Evolutionary conservation across 2,888 invertebrate species (phyloP), one percentile per base, ranked within the genome.

Genomic region (Lithophane socia): DNA sequence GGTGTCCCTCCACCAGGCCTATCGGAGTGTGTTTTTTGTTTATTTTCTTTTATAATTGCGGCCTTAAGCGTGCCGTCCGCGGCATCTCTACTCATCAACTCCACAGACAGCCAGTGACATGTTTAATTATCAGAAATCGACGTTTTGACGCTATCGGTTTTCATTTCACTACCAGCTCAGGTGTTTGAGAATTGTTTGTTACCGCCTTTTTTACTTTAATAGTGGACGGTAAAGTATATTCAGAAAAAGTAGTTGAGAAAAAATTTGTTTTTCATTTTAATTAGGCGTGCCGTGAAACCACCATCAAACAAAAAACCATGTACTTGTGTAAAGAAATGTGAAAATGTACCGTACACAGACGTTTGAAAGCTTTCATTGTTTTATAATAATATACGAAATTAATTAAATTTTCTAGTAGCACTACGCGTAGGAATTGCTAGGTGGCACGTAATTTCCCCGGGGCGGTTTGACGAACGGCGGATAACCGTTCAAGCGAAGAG

Each of bases 381-480:
- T 91, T 88, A 90, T 81, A 82, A 87, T 83, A 87, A 86, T 88
- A 88, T 88, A 89, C 89, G 85, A 92, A 93, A 92, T 92, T 93
- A 94, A 94, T 94, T 93, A 93, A 90, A 92, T 93, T 93, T 93
- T 92, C 91, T 91, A 92, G 90, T 87, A 90, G 83, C 77, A 79
- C 79, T 78, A 76, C 80, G 71, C 79, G 89, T 89, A 91, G 91
- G 88, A 92, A 93, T 91, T 91, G 92, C 91, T 91, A 90, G 92
- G 91, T 91, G 92, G 91, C 91, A 90, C 90, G 91, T 94, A 92
- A 94, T 95, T 95, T 95, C 94, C 94, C 94, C 85, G 84, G 94
- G 93, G 94, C 92, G 90, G 88, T 91, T 92, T 89, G 89, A 87
- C 87, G 88, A 85, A 87, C 82, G 84, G 84, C 83, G 87, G 77